These are phyloP conservation scores for Electrona antarctica DNA, from an alignment of 2,113 vertebrate species.

Conservation along the genomic window DNA sequence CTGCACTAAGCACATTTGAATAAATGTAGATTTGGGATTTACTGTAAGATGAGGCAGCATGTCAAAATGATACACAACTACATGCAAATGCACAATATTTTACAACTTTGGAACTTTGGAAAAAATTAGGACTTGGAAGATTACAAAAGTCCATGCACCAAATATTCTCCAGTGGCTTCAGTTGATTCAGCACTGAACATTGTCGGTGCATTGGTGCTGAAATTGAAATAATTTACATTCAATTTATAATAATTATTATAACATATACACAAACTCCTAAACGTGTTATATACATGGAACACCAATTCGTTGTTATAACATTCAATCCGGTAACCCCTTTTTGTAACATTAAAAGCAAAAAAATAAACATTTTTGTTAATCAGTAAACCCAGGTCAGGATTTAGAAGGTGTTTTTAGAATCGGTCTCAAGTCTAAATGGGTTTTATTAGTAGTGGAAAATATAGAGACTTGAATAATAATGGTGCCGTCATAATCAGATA, in stretches of 20 bases:
- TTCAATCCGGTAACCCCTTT: too few relatives aligned
- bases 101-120: conserved; percentile 34
- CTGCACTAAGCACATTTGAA: conserved; percentile 63
- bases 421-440: too few relatives aligned
- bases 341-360: background rate
- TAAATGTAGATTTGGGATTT: conserved; percentile 73
- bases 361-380: too few relatives aligned
- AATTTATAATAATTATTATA: conserved; percentile 27
- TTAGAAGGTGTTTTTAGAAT: too few relatives aligned
- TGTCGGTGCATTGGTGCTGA: too few relatives aligned
- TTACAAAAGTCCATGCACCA: conserved; percentile 28
- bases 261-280: background rate
- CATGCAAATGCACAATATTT: conserved; percentile 60
- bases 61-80: conserved; percentile 71
- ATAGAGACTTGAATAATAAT: too few relatives aligned
- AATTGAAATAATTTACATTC: too few relatives aligned
- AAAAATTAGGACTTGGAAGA: conserved; percentile 23
- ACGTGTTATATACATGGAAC: conserved; percentile 20
- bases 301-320: too few relatives aligned
- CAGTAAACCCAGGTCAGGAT: too few relatives aligned
- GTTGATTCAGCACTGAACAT: background rate
- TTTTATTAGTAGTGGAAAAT: too few relatives aligned
- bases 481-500: too few relatives aligned
- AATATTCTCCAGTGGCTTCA: conserved; percentile 40
- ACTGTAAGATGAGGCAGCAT: conserved; percentile 65